phyloP scores from a whole-genome alignment of 1,140 invertebrate genomes.

The Eulimnadia texana region DNA sequence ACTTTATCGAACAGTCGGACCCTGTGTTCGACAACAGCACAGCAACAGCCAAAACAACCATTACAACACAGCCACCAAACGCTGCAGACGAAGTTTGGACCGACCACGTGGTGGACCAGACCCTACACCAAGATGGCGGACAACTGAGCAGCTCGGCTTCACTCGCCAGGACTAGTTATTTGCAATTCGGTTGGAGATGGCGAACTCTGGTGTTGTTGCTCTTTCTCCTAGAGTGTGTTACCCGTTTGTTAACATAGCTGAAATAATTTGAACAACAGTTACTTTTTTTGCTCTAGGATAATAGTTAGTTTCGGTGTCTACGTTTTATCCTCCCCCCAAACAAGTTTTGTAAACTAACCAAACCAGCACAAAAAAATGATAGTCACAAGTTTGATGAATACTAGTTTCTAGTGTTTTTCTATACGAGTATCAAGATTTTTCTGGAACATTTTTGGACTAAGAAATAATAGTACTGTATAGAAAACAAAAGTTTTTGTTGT shows the following conservation, averaged over 20 bases:
- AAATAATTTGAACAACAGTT: no score
- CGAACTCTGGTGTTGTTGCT: conserved; percentile 3
- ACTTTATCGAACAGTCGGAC: not conserved
- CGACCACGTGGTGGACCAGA: not conserved
- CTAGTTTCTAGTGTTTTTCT: no score
- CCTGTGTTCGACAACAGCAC: not conserved
- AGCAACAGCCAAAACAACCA: not conserved
- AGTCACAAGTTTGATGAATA: no score
- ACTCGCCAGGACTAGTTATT: conserved; percentile 1
- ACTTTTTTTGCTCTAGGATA: no score
- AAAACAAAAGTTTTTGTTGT: no score
- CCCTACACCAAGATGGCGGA: not conserved
- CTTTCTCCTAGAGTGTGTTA: not conserved
- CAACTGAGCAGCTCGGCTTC: not conserved
- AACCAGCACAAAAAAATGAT: no score
- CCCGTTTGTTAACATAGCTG: not conserved
- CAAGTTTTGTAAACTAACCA: no score
- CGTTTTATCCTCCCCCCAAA: no score
- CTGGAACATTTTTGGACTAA: no score
- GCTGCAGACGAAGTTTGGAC: not conserved
- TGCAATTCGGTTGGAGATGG: conserved; percentile 6
- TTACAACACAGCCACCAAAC: not conserved
- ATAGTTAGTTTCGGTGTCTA: no score
- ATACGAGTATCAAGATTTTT: no score
- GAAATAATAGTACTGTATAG: no score